Evolutionary conservation across 2,888 invertebrate genomes (phyloP).

Genomic region (Thecocarcelia acutangulata): DNA sequence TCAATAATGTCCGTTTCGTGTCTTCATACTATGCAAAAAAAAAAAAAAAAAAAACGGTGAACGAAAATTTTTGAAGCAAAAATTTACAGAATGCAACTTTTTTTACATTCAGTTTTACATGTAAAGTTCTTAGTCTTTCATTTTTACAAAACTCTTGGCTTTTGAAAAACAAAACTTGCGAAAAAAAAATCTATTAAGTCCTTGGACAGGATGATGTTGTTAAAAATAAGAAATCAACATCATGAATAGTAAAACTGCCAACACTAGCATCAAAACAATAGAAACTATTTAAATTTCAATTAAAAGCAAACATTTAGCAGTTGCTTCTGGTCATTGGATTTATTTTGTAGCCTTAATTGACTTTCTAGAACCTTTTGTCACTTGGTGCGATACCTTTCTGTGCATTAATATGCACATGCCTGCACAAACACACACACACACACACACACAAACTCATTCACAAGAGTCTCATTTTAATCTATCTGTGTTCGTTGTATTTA

Average conservation of each 20-base stretch:
- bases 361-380: slow-evolving; percentile 58
- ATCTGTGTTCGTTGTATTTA: slow-evolving; percentile 57
- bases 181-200: too few relatives aligned
- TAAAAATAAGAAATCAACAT: background rate
- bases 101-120: too few relatives aligned
- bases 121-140: too few relatives aligned
- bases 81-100: too few relatives aligned
- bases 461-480: background rate
- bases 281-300: slow-evolving; percentile 63
- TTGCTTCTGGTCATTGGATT: slow-evolving; percentile 37
- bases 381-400: background rate
- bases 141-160: too few relatives aligned
- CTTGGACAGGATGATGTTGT: too few relatives aligned
- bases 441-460: background rate
- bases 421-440: background rate
- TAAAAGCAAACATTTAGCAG: slow-evolving; percentile 55
- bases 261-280: slow-evolving; percentile 41
- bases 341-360: slow-evolving; percentile 47
- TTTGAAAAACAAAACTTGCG: too few relatives aligned
- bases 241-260: slow-evolving; percentile 9
- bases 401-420: background rate
- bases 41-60: too few relatives aligned
- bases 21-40: too few relatives aligned
- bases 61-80: too few relatives aligned
- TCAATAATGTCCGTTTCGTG: too few relatives aligned